Evolutionary conservation across 2,888 invertebrate genomes (phyloP).

Genomic region (Choreutis nemorana): DNA sequence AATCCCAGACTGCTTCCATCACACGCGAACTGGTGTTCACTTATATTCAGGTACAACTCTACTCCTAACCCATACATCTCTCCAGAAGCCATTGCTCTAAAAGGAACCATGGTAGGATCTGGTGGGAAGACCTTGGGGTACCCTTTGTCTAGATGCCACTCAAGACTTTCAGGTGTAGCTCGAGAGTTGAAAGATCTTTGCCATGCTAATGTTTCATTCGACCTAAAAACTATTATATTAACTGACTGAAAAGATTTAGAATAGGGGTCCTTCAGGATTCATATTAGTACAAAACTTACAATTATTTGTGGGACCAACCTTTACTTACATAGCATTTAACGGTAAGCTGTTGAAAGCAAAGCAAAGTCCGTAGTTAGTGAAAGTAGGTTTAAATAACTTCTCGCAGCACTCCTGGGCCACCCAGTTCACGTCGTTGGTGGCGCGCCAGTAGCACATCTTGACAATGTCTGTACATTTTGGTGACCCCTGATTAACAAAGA

Average conservation of each 20-base stretch:
- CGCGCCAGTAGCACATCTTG: conserved; percentile 47
- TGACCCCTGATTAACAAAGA: conserved; percentile 29
- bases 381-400: conserved; percentile 38
- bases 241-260: conserved; percentile 1
- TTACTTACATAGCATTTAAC: conserved; percentile 45
- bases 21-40: conserved; percentile 47
- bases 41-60: conserved; percentile 47
- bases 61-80: conserved; percentile 45
- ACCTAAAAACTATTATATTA: conserved; percentile 21
- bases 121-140: conserved; percentile 46
- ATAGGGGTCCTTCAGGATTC: no score
- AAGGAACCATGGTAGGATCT: conserved; percentile 28
- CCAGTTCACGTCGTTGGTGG: conserved; percentile 31
- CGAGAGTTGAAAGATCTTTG: conserved; percentile 29
- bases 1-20: conserved; percentile 53
- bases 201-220: conserved; percentile 40
- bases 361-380: conserved; percentile 52
- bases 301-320: not conserved
- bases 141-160: conserved; percentile 44
- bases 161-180: conserved; percentile 17
- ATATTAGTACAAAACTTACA: no score
- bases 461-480: conserved; percentile 47
- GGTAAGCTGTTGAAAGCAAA: conserved; percentile 54
- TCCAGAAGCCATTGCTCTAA: conserved; percentile 46
- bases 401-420: conserved; percentile 41